Evolutionary conservation across 2,797 vertebrate species (phyloP).

Genomic region (Mormyrus proboscirostris): DNA sequence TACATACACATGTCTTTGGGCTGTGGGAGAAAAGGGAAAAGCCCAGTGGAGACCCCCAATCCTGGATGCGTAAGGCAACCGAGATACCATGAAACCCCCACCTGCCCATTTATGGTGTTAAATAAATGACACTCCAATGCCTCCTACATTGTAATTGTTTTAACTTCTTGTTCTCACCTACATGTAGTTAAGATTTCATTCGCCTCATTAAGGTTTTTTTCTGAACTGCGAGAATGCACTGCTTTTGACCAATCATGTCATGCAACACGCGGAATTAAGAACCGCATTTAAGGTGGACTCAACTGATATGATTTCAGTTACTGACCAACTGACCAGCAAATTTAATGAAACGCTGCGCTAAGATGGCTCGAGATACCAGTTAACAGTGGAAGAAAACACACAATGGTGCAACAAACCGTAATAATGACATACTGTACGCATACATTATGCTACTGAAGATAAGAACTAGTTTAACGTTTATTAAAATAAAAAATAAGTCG

Average conservation of each 20-base stretch:
- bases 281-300: not conserved
- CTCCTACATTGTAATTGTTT: not conserved
- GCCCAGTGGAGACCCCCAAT: not conserved
- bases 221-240: not conserved
- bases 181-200: not conserved
- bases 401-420: not conserved
- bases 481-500: not conserved
- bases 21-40: not conserved
- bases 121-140: not conserved
- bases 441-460: not conserved
- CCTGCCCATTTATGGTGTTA: not conserved
- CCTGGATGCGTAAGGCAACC: not conserved
- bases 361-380: not conserved
- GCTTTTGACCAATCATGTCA: not conserved
- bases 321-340: not conserved
- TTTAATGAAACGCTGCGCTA: not conserved
- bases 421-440: not conserved
- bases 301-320: not conserved
- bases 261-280: not conserved
- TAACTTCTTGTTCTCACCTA: not conserved
- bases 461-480: not conserved
- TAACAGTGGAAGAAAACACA: not conserved
- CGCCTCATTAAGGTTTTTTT: not conserved
- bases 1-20: not conserved
- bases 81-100: not conserved